Evolutionary conservation across 2,797 vertebrate genomes (phyloP), one percentile per base, ranked within the genome.

Genomic region (Pangasius djambal): DNA sequence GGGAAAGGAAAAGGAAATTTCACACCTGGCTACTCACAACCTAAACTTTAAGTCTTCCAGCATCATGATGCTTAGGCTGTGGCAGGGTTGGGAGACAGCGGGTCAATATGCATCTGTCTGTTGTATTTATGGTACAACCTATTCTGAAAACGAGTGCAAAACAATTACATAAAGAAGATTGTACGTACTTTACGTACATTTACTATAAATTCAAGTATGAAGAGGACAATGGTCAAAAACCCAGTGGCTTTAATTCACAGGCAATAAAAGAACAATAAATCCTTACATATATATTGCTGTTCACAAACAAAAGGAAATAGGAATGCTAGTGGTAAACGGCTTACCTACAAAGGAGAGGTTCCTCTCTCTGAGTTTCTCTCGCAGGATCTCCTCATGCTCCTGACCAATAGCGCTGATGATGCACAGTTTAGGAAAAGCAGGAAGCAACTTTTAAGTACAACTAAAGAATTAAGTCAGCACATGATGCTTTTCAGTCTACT

Each of bases 281-380:
- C 50, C n/a, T 55, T 31, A 25, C 2, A 9, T 52, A 67, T 52
- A 67, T 52, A 85, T 28, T 25, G 13, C n/a, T 55, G 67, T 34
- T 55, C 65, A 70, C 28, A 63, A 65, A 44, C 77, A 57, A n/a
- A 75, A 61, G 22, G 37, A 65, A 63, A 63, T 9, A 7, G 15
- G 16, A 78, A 86, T 48, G 9, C 86, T 48, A 2, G 57, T 18
- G n/a, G 18, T 50, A 67, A 69, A 34, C 48, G 44, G 13, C 98
- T 98, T 96, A 99, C 99, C 98, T 90, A 99, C 94, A 94, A 99
- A 99, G 57, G 98, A 97, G 83, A 99, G 95, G 92, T 97, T 98
- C 93, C 93, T 97, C 94, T 98, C 97, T 89, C 97, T 94, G 91
- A 99, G 97, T 92, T 97, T 97, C 93, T 98, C 97, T 94, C 97